These are phyloP conservation scores for Haemorhous mexicanus DNA, from an alignment of 2,113 vertebrate genomes.

Conservation along the genomic window DNA sequence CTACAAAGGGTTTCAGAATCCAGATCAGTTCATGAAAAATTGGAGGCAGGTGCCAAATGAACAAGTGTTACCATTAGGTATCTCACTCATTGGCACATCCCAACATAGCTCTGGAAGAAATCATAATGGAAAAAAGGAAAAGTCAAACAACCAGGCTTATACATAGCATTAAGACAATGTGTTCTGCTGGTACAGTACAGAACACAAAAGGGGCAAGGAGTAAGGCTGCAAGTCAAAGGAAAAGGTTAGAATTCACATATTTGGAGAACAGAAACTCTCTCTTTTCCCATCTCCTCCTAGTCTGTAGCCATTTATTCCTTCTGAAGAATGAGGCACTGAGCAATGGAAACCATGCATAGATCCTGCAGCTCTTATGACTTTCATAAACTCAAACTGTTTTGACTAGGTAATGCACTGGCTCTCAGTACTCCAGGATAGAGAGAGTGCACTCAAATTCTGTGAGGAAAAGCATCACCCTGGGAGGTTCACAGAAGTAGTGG, in stretches of 20 bases:
- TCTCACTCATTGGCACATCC: background rate
- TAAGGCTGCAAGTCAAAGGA: background rate
- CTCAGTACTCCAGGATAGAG: background rate
- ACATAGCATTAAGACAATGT: rapidly evolving
- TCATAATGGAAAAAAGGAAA: background rate
- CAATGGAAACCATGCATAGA: background rate
- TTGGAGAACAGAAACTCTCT: background rate
- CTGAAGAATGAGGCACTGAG: background rate
- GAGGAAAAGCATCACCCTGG: background rate
- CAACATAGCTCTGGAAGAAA: background rate
- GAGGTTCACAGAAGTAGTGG: background rate
- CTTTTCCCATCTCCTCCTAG: background rate
- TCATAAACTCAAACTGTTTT: background rate
- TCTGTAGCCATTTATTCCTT: background rate
- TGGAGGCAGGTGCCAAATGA: background rate
- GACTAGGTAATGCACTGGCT: background rate
- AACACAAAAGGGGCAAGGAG: background rate
- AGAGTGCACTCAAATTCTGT: background rate
- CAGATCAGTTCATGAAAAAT: background rate
- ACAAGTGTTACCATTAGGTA: background rate
- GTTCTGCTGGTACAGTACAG: background rate
- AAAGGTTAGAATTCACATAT: background rate
- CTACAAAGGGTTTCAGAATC: background rate
- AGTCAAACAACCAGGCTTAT: background rate
- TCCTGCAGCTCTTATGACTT: background rate